Conservation (phyloP, 1,140 invertebrate species). For the Homarus americanus region DNA sequence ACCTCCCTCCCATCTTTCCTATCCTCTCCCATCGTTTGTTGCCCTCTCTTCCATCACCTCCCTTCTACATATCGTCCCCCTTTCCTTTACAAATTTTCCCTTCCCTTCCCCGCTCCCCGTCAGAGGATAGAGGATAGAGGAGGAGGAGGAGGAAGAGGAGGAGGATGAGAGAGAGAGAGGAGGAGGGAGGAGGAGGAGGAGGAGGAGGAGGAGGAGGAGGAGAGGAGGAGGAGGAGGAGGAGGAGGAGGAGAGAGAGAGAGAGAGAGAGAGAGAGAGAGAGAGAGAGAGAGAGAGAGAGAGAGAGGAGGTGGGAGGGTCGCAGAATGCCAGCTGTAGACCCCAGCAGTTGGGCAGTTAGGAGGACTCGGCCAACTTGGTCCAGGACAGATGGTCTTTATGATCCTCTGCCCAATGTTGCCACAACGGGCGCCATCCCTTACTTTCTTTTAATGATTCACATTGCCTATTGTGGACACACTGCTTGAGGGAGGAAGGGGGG, state of each 20-base stretch:
- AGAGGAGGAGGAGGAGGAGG: background rate
- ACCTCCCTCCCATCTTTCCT: too few species aligned
- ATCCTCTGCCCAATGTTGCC: conserved; percentile 15
- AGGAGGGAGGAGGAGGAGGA: background rate
- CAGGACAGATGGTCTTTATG: conserved; percentile 50
- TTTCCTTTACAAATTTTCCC: too few species aligned
- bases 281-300: background rate
- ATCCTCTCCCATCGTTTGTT: too few species aligned
- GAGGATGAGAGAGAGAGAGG: too few species aligned
- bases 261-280: too few species aligned
- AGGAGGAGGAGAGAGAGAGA: background rate
- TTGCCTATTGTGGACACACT: background rate
- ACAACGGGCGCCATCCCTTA: conserved; percentile 21
- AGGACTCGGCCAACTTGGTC: background rate
- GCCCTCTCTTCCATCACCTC: too few species aligned
- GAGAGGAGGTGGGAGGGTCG: background rate
- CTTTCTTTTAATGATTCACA: conserved; percentile 56
- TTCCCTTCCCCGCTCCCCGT: too few species aligned
- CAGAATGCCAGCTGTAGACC: conserved; percentile 43
- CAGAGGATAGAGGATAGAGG: too few species aligned
- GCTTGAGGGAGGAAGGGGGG: background rate
- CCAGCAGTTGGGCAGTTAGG: conserved; percentile 55
- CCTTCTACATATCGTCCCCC: too few species aligned
- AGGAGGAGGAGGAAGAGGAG: too few species aligned
- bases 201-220: background rate